These are phyloP conservation scores for Hestina assimilis DNA, from an alignment of 1,140 invertebrate species.

Conservation along the genomic window DNA sequence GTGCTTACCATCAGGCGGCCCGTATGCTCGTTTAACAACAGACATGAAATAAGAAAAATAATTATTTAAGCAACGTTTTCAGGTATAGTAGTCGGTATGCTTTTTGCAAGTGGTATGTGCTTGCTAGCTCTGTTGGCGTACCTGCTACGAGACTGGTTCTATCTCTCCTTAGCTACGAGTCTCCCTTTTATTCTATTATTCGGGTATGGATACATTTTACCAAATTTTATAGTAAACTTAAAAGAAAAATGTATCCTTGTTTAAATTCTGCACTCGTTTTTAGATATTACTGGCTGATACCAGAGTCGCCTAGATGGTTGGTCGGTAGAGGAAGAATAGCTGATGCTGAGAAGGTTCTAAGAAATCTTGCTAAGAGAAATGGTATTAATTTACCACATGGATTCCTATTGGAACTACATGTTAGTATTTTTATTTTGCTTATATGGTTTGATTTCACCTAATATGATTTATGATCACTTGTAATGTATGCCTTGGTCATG, in stretches of 20 bases:
- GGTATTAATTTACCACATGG: constrained; percentile 55
- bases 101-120: constrained; percentile 84
- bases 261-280: constrained; percentile 16
- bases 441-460: too few relatives aligned
- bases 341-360: constrained; percentile 85
- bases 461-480: too few relatives aligned
- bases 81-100: constrained; percentile 83
- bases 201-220: constrained; percentile 71
- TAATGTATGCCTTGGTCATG: too few relatives aligned
- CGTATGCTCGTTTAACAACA: too few relatives aligned
- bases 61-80: constrained; percentile 22
- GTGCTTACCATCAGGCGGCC: too few relatives aligned
- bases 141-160: constrained; percentile 82
- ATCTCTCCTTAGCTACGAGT: constrained; percentile 83
- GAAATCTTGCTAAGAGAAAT: constrained; percentile 83
- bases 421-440: constrained; percentile 31
- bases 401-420: constrained; percentile 63
- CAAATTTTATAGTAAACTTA: background rate
- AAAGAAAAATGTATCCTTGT: background rate
- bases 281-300: constrained; percentile 86
- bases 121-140: constrained; percentile 82
- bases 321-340: constrained; percentile 85
- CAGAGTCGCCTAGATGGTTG: constrained; percentile 93
- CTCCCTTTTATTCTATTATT: constrained; percentile 83
- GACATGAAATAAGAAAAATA: too few relatives aligned